Conservation (phyloP, 2,113 vertebrate genomes). For the Oncorhynchus mykiss region DNA sequence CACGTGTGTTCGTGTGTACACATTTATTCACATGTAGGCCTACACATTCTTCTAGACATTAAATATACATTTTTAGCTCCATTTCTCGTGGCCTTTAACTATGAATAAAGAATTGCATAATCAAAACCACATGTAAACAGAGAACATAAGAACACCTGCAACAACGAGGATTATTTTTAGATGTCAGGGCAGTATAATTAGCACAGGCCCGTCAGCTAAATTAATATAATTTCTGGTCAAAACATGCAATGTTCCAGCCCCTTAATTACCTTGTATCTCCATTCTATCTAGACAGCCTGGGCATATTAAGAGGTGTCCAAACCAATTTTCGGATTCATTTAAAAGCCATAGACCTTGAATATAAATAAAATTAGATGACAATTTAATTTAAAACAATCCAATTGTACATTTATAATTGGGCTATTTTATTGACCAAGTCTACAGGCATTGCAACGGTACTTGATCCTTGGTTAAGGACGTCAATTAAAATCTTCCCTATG, state of each 20-base stretch:
- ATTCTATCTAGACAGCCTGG: slow-evolving; percentile 18
- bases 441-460: not conserved
- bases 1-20: not conserved
- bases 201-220: not conserved
- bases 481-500: not conserved
- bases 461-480: slow-evolving; percentile 6
- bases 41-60: slow-evolving; percentile 25
- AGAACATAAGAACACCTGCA: slow-evolving; percentile 5
- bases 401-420: slow-evolving; percentile 32
- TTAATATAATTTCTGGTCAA: slow-evolving; percentile 2
- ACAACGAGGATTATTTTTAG: not conserved
- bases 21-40: slow-evolving; percentile 19
- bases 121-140: not conserved
- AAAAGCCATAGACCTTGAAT: not conserved
- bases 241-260: slow-evolving; percentile 17
- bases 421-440: slow-evolving; percentile 28
- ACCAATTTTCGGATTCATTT: slow-evolving; percentile 25
- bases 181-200: not conserved
- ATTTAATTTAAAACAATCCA: slow-evolving; percentile 11
- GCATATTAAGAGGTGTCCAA: slow-evolving; percentile 34
- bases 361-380: slow-evolving; percentile 18
- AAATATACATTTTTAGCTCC: slow-evolving; percentile 29
- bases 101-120: slow-evolving; percentile 6
- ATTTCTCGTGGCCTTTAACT: slow-evolving; percentile 25
- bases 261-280: slow-evolving; percentile 7